Percentiles rank a stretch among this genome's conserved stretches.
Conservation (phyloP, 2,888 invertebrate species). For the Danaus chrysippus region DNA sequence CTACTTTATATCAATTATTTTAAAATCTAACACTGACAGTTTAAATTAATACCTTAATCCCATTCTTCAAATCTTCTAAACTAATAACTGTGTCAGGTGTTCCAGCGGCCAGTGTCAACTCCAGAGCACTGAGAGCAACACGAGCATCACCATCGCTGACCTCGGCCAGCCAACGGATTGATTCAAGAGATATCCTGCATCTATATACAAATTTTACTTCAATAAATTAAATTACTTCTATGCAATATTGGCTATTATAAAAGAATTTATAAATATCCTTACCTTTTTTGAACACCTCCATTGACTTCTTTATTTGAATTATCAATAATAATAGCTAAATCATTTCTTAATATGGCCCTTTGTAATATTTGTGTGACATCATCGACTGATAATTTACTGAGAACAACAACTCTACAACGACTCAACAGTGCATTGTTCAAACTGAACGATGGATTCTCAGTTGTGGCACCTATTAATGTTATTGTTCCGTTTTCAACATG, state of each 20-base stretch:
- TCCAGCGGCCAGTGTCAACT: conserved; percentile 81
- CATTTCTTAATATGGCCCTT: conserved; percentile 69
- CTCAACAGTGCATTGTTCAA: conserved; percentile 89
- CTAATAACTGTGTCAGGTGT: conserved; percentile 63
- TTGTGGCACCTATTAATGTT: conserved; percentile 89
- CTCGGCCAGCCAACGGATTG: conserved; percentile 84
- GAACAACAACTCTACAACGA: conserved; percentile 86
- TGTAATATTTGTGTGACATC: conserved; percentile 81
- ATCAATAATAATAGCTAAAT: conserved; percentile 49
- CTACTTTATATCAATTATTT: no score
- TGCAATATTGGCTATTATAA: background rate
- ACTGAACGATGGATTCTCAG: conserved; percentile 93
- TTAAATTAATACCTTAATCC: conserved; percentile 78
- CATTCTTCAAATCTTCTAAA: conserved; percentile 84
- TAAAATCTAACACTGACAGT: no score
- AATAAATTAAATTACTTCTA: background rate
- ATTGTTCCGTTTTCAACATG: conserved; percentile 90
- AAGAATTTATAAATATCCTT: conserved; percentile 16
- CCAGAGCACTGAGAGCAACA: conserved; percentile 86
- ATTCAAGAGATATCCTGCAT: conserved; percentile 74
- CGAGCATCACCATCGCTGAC: conserved; percentile 91
- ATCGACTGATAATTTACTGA: conserved; percentile 82
- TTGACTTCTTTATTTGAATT: conserved; percentile 36
- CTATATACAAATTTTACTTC: conserved; percentile 34
- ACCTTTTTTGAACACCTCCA: conserved; percentile 39